Evolutionary conservation across 2,888 invertebrate species (phyloP).

Genomic region (Himalopsyche anomala): DNA sequence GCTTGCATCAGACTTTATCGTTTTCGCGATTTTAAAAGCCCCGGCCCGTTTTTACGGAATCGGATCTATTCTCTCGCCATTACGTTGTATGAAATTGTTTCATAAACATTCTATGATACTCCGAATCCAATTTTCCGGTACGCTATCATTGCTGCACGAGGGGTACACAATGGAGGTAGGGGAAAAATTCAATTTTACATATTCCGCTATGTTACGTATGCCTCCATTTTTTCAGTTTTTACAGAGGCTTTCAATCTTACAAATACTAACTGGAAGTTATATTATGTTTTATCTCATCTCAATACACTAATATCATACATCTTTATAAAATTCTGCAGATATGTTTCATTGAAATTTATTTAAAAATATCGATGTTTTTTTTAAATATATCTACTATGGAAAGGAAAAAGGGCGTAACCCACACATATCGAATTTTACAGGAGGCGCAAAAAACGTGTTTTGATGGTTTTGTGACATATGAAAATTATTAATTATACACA

Average conservation of each 20-base stretch:
- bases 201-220: constrained; percentile 54
- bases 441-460: no score
- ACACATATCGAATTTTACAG: no score
- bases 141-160: constrained; percentile 56
- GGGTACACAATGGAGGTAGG: constrained; percentile 42
- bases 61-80: constrained; percentile 55
- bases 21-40: background rate
- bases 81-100: constrained; percentile 60
- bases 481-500: no score
- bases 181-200: constrained; percentile 58
- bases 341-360: no score
- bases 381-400: no score
- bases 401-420: no score
- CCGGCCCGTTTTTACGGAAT: constrained; percentile 44
- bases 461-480: no score
- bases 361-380: no score
- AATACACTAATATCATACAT: no score
- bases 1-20: background rate
- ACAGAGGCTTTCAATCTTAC: background rate
- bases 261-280: background rate
- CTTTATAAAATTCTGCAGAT: no score
- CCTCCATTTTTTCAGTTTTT: constrained; percentile 47
- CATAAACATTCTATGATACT: constrained; percentile 63
- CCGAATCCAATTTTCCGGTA: constrained; percentile 64
- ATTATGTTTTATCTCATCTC: no score